Percentiles rank a stretch among this genome's conserved stretches.
Evolutionary conservation across 2,888 invertebrate genomes (phyloP).

Genomic region (Physocephala rufipes): DNA sequence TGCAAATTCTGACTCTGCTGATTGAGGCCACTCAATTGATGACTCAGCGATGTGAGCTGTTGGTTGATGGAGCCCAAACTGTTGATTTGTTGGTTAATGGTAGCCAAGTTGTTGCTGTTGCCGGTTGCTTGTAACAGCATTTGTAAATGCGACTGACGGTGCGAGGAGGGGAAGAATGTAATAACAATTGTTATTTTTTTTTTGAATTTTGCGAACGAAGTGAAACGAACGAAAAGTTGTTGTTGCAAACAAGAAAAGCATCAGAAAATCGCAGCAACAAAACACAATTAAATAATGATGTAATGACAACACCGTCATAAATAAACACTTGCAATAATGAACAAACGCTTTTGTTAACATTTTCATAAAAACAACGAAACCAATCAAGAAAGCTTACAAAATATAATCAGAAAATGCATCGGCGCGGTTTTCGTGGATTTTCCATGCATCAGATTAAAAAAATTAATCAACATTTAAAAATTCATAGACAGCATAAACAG

Average conservation of each 20-base stretch:
- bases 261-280: conserved; percentile 38
- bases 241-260: conserved; percentile 10
- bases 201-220: conserved; percentile 22
- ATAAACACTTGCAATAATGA: conserved; percentile 16
- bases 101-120: conserved; percentile 64
- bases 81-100: conserved; percentile 64
- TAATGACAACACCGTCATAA: conserved; percentile 3
- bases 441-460: conserved; percentile 18
- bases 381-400: too few species aligned
- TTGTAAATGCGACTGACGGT: conserved; percentile 59
- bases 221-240: conserved; percentile 36
- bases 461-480: conserved; percentile 5
- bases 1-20: conserved; percentile 66
- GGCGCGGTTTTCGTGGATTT: too few species aligned
- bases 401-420: too few species aligned
- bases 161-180: conserved; percentile 30
- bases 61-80: conserved; percentile 65
- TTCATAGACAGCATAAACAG: not conserved
- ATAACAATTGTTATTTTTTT: conserved; percentile 10
- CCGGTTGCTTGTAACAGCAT: conserved; percentile 62
- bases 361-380: too few species aligned
- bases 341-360: too few species aligned
- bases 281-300: conserved; percentile 25
- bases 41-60: conserved; percentile 62
- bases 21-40: conserved; percentile 64